Conservation (phyloP, 92 coral and sea anemone species). For the Palythoa caribaeorum region DNA sequence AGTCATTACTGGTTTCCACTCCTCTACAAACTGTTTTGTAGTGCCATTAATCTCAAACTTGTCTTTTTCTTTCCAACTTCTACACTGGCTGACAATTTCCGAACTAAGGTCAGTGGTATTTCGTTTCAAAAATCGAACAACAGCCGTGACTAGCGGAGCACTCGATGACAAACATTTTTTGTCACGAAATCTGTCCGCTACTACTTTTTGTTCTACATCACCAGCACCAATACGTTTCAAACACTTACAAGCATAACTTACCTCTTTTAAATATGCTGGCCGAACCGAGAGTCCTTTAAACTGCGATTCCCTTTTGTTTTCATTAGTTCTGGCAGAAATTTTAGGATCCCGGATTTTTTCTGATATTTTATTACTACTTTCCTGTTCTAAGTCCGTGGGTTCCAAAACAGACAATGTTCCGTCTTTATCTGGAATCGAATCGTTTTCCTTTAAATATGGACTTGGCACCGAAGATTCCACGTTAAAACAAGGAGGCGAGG, state of each 20-base stretch:
- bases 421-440: neutral
- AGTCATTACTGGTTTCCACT: constrained; percentile 72
- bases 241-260: constrained; percentile 55
- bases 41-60: constrained; percentile 8
- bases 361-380: neutral
- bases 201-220: constrained; percentile 43
- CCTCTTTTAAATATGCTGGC: constrained; percentile 54
- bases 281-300: constrained; percentile 50
- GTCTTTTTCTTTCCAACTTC: constrained; percentile 31
- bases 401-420: neutral
- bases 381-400: neutral
- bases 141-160: constrained; percentile 68
- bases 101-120: constrained; percentile 61
- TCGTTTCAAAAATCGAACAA: constrained; percentile 55
- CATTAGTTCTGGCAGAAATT: neutral
- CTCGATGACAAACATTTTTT: constrained; percentile 62
- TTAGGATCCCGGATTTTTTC: neutral
- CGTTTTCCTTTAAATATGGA: neutral
- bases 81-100: constrained; percentile 46
- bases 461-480: neutral
- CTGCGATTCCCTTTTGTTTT: neutral
- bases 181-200: constrained; percentile 56
- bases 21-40: constrained; percentile 24
- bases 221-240: constrained; percentile 50
- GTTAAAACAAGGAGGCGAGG: constrained; percentile 29